Percentiles rank a stretch among this genome's conserved stretches.
These are phyloP conservation scores for Podotricha telesiphe DNA, from an alignment of 2,888 invertebrate genomes.

Conservation along the genomic window DNA sequence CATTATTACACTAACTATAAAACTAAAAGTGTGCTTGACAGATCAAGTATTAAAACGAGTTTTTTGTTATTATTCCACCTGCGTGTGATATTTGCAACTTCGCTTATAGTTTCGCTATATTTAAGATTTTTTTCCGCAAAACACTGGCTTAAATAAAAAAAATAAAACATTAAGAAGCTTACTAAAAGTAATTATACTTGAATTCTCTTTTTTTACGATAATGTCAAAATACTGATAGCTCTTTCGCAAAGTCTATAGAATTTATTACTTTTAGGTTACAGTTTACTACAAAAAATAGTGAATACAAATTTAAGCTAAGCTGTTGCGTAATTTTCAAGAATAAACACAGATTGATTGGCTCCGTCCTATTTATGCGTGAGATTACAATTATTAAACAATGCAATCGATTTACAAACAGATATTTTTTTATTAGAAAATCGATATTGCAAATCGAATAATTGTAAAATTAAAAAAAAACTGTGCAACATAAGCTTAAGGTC, in stretches of 20 bases:
- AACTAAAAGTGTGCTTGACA: conserved; percentile 34
- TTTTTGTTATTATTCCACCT: conserved; percentile 31
- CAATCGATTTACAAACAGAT: conserved; percentile 21
- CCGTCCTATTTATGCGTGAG: conserved; percentile 22
- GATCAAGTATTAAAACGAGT: conserved; percentile 33
- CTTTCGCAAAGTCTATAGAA: conserved; percentile 5
- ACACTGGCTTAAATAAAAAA: neutral
- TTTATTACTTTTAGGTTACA: neutral
- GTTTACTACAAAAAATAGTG: conserved; percentile 5
- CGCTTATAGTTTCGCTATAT: conserved; percentile 23
- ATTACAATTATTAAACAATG: conserved; percentile 22
- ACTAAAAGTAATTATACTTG: neutral
- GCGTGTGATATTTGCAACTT: conserved; percentile 32
- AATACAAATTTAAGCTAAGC: conserved; percentile 10
- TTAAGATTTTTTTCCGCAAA: conserved; percentile 16
- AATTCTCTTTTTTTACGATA: conserved; percentile 3
- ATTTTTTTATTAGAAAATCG: conserved; percentile 15
- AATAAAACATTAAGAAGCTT: neutral
- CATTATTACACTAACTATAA: conserved; percentile 28
- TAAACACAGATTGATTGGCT: conserved; percentile 19
- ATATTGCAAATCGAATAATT: conserved; percentile 16
- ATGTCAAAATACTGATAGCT: neutral
- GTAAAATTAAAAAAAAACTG: conserved; percentile 4
- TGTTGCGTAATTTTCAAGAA: conserved; percentile 3
- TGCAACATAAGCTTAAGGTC: conserved; percentile 8